Percentiles rank a stretch among this genome's conserved stretches.
Conservation (phyloP, 92 coral and sea anemone genomes). For the Palythoa grandiflora region DNA sequence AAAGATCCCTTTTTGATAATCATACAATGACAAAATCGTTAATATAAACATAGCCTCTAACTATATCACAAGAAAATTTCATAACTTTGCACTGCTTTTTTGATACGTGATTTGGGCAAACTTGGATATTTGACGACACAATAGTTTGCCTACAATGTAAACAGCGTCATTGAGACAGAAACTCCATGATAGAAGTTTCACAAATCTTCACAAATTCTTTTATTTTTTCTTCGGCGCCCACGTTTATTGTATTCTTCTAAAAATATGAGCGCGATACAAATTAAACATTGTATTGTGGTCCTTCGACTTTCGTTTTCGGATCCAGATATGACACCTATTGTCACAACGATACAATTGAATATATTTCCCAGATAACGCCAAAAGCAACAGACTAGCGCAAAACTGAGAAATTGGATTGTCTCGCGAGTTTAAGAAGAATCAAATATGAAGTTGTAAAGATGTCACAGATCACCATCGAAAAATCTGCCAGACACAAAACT, state of each 20-base stretch:
- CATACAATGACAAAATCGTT: constrained; percentile 23
- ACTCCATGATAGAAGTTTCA: background rate
- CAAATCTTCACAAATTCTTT: background rate
- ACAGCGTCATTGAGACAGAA: background rate
- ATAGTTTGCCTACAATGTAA: background rate
- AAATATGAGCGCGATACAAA: background rate
- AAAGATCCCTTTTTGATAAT: background rate
- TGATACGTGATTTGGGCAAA: background rate
- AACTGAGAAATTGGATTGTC: background rate
- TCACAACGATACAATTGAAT: background rate
- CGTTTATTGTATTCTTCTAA: background rate
- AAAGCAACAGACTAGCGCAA: background rate
- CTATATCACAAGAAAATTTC: constrained; percentile 22
- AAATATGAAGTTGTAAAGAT: background rate
- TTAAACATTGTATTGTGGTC: background rate
- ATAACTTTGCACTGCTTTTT: background rate
- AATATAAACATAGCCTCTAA: constrained; percentile 24
- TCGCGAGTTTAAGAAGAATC: background rate
- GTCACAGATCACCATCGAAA: background rate
- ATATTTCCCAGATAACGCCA: background rate
- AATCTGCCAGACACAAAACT: constrained; percentile 14
- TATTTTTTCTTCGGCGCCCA: background rate
- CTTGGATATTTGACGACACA: background rate
- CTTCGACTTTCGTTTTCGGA: background rate
- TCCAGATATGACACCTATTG: constrained; percentile 10